Evolutionary conservation across 1,140 invertebrate species (phyloP).

Genomic region (Drosophila rufa): DNA sequence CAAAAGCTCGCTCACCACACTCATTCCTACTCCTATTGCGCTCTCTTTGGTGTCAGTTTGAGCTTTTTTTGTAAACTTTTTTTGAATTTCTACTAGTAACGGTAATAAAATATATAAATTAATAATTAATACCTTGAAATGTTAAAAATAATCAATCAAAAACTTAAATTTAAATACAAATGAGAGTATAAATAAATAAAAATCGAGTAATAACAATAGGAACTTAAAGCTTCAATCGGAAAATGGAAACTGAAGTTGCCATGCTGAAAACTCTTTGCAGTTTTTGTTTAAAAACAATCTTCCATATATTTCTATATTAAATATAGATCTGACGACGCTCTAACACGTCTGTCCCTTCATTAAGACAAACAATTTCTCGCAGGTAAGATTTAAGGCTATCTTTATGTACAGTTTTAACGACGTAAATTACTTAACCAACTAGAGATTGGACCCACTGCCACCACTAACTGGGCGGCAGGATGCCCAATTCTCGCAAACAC

Average conservation of each 20-base stretch:
- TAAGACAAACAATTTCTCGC: not conserved
- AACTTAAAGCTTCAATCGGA: not conserved
- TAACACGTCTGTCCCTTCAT: not conserved
- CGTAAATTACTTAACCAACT: constrained; percentile 9
- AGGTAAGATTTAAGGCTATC: constrained; percentile 27
- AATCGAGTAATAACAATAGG: not conserved
- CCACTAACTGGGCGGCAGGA: constrained; percentile 80
- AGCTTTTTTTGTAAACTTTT: not conserved
- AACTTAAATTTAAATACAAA: not conserved
- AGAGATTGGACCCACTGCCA: not conserved
- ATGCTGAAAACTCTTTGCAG: too few species aligned
- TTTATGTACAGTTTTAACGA: constrained; percentile 37
- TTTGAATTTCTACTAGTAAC: not conserved
- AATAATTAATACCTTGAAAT: not conserved
- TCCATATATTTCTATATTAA: constrained; percentile 5
- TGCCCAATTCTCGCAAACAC: constrained; percentile 93
- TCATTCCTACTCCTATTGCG: not conserved
- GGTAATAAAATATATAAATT: not conserved
- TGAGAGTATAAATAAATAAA: not conserved
- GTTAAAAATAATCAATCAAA: not conserved
- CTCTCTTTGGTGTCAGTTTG: not conserved
- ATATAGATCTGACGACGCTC: not conserved
- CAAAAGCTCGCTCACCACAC: constrained; percentile 19
- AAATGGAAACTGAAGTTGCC: too few species aligned
- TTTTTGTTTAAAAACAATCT: not conserved